Conservation (phyloP, 2,797 vertebrate species). For the Phrynocephalus vlangalii region DNA sequence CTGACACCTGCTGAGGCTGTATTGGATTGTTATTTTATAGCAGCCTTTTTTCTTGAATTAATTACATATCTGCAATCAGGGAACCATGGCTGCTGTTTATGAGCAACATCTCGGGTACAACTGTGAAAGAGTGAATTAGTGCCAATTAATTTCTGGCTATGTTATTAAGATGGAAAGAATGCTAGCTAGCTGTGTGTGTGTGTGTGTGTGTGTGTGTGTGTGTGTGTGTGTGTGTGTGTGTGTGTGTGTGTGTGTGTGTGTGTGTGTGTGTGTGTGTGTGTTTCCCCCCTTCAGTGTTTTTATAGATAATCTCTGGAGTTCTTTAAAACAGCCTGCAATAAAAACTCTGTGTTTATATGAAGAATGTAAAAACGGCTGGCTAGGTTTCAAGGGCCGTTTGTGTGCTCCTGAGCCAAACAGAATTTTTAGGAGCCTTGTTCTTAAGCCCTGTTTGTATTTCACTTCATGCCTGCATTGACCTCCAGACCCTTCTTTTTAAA, state of each 20-base stretch:
- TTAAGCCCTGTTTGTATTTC: not conserved
- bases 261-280: not conserved
- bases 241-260: not conserved
- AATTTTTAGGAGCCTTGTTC: not conserved
- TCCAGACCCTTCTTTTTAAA: not conserved
- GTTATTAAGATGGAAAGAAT: slow-evolving; percentile 43
- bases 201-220: not conserved
- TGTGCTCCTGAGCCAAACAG: not conserved
- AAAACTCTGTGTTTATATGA: slow-evolving; percentile 15
- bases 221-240: not conserved
- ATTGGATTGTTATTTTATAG: slow-evolving; percentile 62
- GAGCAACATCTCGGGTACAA: slow-evolving; percentile 58
- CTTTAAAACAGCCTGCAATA: slow-evolving; percentile 20
- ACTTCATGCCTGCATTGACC: not conserved
- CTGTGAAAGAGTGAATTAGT: slow-evolving; percentile 62
- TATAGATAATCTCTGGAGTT: slow-evolving; percentile 19
- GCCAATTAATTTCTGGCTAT: slow-evolving; percentile 56
- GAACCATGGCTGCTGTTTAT: slow-evolving; percentile 61
- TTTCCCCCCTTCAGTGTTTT: slow-evolving; percentile 2
- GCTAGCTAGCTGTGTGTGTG: not conserved
- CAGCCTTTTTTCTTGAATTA: slow-evolving; percentile 69
- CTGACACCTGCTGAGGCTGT: slow-evolving; percentile 71
- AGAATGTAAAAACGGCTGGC: accelerated
- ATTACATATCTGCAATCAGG: slow-evolving; percentile 66
- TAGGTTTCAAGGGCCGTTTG: not conserved